Evolutionary conservation across 1,140 invertebrate species (phyloP).

Genomic region (Dinoponera quadriceps): DNA sequence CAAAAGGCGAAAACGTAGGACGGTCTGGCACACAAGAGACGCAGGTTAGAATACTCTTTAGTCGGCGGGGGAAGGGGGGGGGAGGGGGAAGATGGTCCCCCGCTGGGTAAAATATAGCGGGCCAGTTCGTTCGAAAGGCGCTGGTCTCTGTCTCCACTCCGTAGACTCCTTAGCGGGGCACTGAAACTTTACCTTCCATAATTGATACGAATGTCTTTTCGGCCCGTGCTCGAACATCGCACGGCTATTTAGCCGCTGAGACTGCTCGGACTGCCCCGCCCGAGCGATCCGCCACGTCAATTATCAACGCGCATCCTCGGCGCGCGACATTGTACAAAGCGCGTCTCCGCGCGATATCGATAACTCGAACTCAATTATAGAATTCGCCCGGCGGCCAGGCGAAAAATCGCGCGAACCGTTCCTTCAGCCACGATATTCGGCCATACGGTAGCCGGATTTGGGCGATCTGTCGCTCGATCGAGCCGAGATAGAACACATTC

Average conservation of each 20-base stretch:
- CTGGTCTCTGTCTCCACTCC: conserved; percentile 77
- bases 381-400: no score
- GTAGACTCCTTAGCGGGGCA: conserved; percentile 72
- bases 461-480: conserved; percentile 57
- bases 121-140: conserved; percentile 78
- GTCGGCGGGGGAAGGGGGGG: conserved; percentile 14
- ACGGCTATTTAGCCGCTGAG: conserved; percentile 72
- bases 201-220: conserved; percentile 86
- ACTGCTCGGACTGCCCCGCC: conserved; percentile 27
- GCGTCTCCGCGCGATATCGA: conserved; percentile 4
- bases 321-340: conserved; percentile 7
- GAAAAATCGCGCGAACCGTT: not conserved
- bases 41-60: conserved; percentile 70
- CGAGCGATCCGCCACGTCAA: conserved; percentile 65
- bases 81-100: conserved; percentile 70
- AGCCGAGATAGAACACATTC: conserved; percentile 62
- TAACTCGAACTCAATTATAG: conserved; percentile 6
- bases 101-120: conserved; percentile 82
- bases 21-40: conserved; percentile 62
- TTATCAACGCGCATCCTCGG: conserved; percentile 64
- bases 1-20: conserved; percentile 62
- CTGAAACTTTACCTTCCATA: conserved; percentile 81
- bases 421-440: not conserved
- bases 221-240: conserved; percentile 78
- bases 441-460: no score